These are phyloP conservation scores for Antrozous pallidus DNA, from an alignment of 2,797 vertebrate genomes.

Conservation along the genomic window DNA sequence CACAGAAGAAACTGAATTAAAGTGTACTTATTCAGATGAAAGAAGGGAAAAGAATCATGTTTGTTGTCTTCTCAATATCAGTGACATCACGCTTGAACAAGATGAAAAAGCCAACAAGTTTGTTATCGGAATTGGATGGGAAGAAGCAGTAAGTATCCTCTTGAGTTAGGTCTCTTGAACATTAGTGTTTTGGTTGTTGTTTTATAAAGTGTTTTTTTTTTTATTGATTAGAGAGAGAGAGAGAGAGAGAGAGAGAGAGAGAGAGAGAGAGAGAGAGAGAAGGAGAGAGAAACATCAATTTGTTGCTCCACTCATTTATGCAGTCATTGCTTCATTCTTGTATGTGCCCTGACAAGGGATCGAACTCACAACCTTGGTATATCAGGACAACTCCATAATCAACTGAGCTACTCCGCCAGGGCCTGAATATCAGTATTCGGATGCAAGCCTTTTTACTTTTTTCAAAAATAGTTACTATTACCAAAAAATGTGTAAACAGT, in stretches of 20 bases:
- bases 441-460: neutral
- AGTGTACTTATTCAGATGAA: conserved; percentile 59
- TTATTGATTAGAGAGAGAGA: neutral
- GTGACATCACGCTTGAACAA: conserved; percentile 80
- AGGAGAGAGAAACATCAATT: neutral
- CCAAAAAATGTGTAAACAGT: neutral
- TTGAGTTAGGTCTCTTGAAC: neutral
- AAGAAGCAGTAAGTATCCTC: conserved; percentile 88
- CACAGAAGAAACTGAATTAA: conserved; percentile 23
- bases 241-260: neutral
- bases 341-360: neutral
- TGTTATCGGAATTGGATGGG: conserved; percentile 83
- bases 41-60: conserved; percentile 78
- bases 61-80: conserved; percentile 84
- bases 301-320: neutral
- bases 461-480: neutral
- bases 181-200: neutral
- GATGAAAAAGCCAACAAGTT: conserved; percentile 76
- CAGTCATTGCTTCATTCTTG: neutral
- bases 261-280: neutral
- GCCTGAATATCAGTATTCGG: neutral
- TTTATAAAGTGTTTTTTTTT: neutral
- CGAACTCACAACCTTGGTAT: neutral
- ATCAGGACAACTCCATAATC: neutral
- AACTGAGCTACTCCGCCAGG: neutral